phyloP scores from a whole-genome alignment of 1,140 invertebrate genomes.

The Ditylenchus dipsaci region DNA sequence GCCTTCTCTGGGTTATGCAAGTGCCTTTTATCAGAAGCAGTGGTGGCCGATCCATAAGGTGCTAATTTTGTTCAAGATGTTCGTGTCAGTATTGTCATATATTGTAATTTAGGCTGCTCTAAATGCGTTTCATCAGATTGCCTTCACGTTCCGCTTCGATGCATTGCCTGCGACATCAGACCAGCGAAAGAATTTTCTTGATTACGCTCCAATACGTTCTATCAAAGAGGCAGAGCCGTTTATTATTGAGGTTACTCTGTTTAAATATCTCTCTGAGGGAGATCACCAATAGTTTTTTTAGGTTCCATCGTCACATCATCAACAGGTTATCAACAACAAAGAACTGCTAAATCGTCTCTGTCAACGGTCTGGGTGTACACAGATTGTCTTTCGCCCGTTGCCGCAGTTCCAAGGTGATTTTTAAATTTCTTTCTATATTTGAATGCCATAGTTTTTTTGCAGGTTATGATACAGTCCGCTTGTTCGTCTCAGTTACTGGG shows the following conservation, averaged over 20 bases:
- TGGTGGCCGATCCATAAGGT: constrained; percentile 30
- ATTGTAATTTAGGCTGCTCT: constrained; percentile 37
- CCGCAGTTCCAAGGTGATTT: constrained; percentile 17
- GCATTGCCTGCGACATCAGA: constrained; percentile 30
- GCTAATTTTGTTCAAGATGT: constrained; percentile 11
- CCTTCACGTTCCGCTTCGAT: constrained; percentile 39
- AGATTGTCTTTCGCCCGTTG: constrained; percentile 38
- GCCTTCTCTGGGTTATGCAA: constrained; percentile 18
- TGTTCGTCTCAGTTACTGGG: constrained; percentile 26
- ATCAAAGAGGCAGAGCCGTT: constrained; percentile 33
- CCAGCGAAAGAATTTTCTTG: constrained; percentile 9
- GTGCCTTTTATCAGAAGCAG: constrained; percentile 20
- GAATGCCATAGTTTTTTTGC: constrained; percentile 5
- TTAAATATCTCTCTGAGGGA: no score
- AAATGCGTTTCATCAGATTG: constrained; percentile 38
- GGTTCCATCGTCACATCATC: constrained; percentile 3
- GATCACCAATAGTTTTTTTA: no score
- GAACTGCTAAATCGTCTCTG: constrained; percentile 21
- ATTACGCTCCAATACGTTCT: constrained; percentile 1
- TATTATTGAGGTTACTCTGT: constrained; percentile 35
- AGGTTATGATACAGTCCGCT: constrained; percentile 20
- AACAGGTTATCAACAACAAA: constrained; percentile 28
- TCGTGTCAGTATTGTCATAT: constrained; percentile 5
- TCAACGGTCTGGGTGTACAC: constrained; percentile 20
- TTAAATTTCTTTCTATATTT: background rate